Conservation (phyloP, 2,888 invertebrate species). For the Leucania comma region DNA sequence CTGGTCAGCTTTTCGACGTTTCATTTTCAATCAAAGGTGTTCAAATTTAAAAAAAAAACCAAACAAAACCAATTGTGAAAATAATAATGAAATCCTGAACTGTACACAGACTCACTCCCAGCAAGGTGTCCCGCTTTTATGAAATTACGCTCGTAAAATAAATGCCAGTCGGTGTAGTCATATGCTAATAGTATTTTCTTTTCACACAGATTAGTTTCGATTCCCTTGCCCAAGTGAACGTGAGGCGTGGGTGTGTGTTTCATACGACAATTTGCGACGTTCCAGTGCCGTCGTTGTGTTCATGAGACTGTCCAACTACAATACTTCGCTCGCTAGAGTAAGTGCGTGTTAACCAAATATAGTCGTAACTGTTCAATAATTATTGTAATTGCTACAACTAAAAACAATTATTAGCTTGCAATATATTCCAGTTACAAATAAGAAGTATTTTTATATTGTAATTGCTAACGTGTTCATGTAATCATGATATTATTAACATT, state of each 20-base stretch:
- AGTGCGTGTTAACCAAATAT: slow-evolving; percentile 60
- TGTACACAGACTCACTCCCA: too few species aligned
- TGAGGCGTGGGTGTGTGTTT: slow-evolving; percentile 51
- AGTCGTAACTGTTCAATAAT: slow-evolving; percentile 52
- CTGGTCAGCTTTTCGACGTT: too few species aligned
- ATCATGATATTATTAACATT: slow-evolving; percentile 62
- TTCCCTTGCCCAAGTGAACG: slow-evolving; percentile 57
- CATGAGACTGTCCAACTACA: slow-evolving; percentile 60
- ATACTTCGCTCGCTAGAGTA: slow-evolving; percentile 51
- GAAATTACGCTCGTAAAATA: background rate
- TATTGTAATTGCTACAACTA: slow-evolving; percentile 48
- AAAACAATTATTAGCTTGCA: slow-evolving; percentile 47
- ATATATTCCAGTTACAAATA: slow-evolving; percentile 46
- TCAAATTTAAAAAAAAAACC: too few species aligned
- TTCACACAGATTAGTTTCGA: slow-evolving; percentile 69
- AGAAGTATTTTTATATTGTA: slow-evolving; percentile 63
- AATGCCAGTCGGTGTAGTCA: background rate
- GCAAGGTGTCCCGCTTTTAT: background rate
- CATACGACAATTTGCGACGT: slow-evolving; percentile 46
- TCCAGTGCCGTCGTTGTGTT: slow-evolving; percentile 62
- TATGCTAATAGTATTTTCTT: slow-evolving; percentile 18
- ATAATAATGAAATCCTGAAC: too few species aligned
- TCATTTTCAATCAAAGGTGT: too few species aligned
- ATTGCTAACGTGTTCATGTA: slow-evolving; percentile 58
- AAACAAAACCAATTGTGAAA: too few species aligned